These are phyloP conservation scores for Dilophus febrilis DNA, from an alignment of 2,888 invertebrate genomes.

Conservation along the genomic window DNA sequence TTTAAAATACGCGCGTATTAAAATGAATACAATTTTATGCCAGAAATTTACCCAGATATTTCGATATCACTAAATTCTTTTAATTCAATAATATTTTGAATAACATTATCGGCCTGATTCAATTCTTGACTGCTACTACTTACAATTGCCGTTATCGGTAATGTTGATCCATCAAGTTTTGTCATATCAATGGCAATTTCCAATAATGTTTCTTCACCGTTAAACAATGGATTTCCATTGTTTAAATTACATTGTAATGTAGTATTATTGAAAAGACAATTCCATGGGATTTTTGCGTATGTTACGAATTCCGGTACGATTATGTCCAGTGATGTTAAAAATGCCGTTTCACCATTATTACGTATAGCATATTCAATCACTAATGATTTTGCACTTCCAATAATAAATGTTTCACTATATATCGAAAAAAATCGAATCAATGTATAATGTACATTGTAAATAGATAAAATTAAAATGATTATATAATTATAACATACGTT, in stretches of 20 bases:
- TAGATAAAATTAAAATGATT: background rate
- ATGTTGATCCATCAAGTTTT: slow-evolving; percentile 18
- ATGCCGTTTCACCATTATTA: slow-evolving; percentile 33
- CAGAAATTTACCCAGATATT: slow-evolving; percentile 27
- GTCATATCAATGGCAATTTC: slow-evolving; percentile 22
- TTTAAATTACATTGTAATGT: slow-evolving; percentile 24
- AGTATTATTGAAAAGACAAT: slow-evolving; percentile 16
- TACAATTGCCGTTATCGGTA: slow-evolving; percentile 23
- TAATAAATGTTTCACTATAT: slow-evolving; percentile 19
- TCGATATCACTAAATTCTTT: slow-evolving; percentile 27
- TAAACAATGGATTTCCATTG: slow-evolving; percentile 21
- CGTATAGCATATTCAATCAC: slow-evolving; percentile 23
- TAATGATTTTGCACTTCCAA: slow-evolving; percentile 24
- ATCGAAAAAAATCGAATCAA: background rate
- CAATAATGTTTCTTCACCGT: slow-evolving; percentile 13
- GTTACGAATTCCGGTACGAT: slow-evolving; percentile 27
- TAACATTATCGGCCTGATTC: slow-evolving; percentile 20
- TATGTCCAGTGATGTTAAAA: slow-evolving; percentile 30
- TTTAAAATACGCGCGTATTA: too few species aligned
- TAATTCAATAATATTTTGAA: slow-evolving; percentile 19
- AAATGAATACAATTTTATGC: too few species aligned
- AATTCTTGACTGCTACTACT: slow-evolving; percentile 26
- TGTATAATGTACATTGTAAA: too few species aligned
- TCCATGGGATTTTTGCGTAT: slow-evolving; percentile 25
- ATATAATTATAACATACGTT: background rate